These are phyloP conservation scores for Homarus americanus DNA, from an alignment of 1,140 invertebrate species.

Conservation along the genomic window DNA sequence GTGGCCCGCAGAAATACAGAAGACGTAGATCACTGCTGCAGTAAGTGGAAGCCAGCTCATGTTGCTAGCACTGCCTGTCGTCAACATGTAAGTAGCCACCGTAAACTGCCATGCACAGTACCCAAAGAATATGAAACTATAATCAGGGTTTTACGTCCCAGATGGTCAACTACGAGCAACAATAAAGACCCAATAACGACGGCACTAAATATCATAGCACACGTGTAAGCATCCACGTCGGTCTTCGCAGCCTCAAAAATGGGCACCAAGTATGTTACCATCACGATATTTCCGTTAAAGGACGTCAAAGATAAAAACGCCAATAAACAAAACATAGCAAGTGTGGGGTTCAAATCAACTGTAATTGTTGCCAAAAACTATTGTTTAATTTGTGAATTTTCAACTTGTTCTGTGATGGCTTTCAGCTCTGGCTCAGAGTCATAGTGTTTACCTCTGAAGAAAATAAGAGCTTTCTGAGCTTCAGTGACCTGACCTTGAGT, in stretches of 20 bases:
- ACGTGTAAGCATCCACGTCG: neutral
- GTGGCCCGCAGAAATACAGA: neutral
- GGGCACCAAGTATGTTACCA: neutral
- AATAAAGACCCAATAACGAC: neutral
- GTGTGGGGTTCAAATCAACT: neutral
- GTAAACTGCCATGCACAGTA: neutral
- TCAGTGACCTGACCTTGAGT: slow-evolving; percentile 8
- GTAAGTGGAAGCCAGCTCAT: slow-evolving; percentile 1
- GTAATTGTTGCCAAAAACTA: neutral
- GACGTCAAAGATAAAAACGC: neutral
- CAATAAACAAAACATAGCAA: neutral
- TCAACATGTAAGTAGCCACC: slow-evolving; percentile 9
- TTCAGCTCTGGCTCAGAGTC: slow-evolving; percentile 1
- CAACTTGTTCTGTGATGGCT: neutral
- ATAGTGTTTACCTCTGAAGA: slow-evolving; percentile 34
- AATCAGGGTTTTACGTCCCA: slow-evolving; percentile 30
- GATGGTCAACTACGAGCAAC: neutral
- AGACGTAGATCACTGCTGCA: neutral
- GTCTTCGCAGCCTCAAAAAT: neutral
- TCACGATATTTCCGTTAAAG: neutral
- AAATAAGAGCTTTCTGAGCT: slow-evolving; percentile 16
- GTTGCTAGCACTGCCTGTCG: neutral
- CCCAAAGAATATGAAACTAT: neutral
- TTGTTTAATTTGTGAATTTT: neutral
- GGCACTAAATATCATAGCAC: neutral